These are phyloP conservation scores for Mythimna albipuncta DNA, from an alignment of 2,888 invertebrate species.

Conservation along the genomic window DNA sequence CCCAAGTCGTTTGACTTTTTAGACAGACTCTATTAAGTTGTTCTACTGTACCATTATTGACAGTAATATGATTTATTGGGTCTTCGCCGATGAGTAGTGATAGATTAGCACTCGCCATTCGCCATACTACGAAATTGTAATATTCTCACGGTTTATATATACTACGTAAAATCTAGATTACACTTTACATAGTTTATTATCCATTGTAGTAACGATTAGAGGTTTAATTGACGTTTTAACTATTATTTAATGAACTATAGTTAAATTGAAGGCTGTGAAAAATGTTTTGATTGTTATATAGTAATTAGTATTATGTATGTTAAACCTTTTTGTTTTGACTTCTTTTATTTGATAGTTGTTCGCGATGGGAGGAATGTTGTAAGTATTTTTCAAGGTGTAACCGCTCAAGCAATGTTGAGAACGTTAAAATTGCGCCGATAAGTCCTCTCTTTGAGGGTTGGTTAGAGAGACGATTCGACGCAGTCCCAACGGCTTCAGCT, in stretches of 20 bases:
- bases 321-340: constrained; percentile 22
- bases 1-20: no score
- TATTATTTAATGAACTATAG: constrained; percentile 45
- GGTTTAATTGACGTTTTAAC: constrained; percentile 36
- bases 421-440: no score
- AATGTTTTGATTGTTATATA: constrained; percentile 24
- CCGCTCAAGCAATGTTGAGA: not conserved
- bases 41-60: constrained; percentile 15
- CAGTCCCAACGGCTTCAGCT: no score
- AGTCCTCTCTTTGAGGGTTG: no score
- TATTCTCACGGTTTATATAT: constrained; percentile 55
- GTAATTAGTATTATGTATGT: constrained; percentile 19
- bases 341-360: constrained; percentile 12
- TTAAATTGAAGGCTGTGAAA: constrained; percentile 54
- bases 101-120: constrained; percentile 37
- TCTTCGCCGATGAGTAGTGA: constrained; percentile 34
- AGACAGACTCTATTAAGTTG: constrained; percentile 1
- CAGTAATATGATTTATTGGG: constrained; percentile 52
- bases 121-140: constrained; percentile 18
- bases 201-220: constrained; percentile 44
- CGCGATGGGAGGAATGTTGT: not conserved
- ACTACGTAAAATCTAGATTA: constrained; percentile 50
- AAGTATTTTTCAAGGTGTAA: not conserved
- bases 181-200: constrained; percentile 45
- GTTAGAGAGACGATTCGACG: no score